Base-by-base conservation (phyloP, 2,888 invertebrate genomes). In the Nomada lathburiana region DNA sequence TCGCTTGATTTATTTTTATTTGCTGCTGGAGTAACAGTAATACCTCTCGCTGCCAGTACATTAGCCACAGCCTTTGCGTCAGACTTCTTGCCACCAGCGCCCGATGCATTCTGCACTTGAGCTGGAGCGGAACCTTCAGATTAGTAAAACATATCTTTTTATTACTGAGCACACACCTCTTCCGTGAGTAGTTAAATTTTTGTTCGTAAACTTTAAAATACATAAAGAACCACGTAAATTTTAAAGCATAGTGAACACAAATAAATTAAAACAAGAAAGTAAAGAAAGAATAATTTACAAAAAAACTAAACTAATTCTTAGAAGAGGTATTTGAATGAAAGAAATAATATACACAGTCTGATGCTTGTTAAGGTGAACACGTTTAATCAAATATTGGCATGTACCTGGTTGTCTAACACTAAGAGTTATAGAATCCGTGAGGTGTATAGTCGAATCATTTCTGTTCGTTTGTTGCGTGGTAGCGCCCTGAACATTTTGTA, bases 11-110 rank as follows among this genome's bases (percentile, higher is more conserved):
- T 93, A 86, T 87, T 93, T 90, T 95, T 95, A 13, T 94, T 96
- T 42, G 96, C 95, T 63, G 96, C 96, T 59, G 96, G 95, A 63
- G 97, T 97, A 0, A 97, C 96, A 52, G 97, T 97, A 74, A 97
- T 97, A 2, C 97, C 97, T 82, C 97, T 94, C 9, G 96, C 96
- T 3, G 97, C 97, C 78, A 97, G 93, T 77, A 97, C 96, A 91
- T 96, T 96, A 0, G 97, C 97, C 90, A 97, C 97, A 0, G 96
- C 96, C 89, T 96, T 96, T 0, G 97, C 96, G 91, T 97, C 96
- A 55, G 96, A 96, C 89, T 96, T 96, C 67, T 96, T 96, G 2
- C 94, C 81, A 13, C 83, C 78, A 13, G 90, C 83, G 16, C 88
- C 87, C 13, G 90, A 84, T 29, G 90, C 83, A 71, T 88, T 93